Evolutionary conservation across 2,797 vertebrate genomes (phyloP).

Genomic region (Liparis tanakae): DNA sequence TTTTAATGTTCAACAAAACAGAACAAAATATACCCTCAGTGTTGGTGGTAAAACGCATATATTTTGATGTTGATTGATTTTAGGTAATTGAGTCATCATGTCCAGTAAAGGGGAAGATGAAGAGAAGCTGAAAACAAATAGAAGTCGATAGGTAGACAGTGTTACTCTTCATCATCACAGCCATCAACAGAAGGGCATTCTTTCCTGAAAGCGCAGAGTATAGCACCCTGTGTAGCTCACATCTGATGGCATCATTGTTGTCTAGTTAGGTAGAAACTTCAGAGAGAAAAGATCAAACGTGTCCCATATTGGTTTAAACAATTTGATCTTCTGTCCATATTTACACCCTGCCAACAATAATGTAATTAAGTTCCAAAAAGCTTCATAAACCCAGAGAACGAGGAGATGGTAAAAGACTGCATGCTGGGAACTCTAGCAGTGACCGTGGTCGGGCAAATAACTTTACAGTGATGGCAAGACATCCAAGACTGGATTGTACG

Average conservation of each 20-base stretch:
- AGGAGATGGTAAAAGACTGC: slow-evolving; percentile 43
- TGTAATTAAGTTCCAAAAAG: slow-evolving; percentile 11
- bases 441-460: slow-evolving; percentile 43
- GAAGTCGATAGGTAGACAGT: neutral
- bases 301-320: slow-evolving; percentile 13
- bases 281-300: slow-evolving; percentile 19
- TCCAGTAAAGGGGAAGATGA: slow-evolving; percentile 10
- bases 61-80: slow-evolving; percentile 9
- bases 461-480: slow-evolving; percentile 56
- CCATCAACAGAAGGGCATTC: neutral
- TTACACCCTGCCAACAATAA: slow-evolving; percentile 19
- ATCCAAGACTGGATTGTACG: slow-evolving; percentile 27
- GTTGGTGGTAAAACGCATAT: slow-evolving; percentile 3
- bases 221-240: neutral
- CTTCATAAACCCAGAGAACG: slow-evolving; percentile 28
- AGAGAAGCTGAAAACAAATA: slow-evolving; percentile 14
- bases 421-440: slow-evolving; percentile 54
- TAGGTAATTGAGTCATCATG: slow-evolving; percentile 17
- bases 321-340: slow-evolving; percentile 14
- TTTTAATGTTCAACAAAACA: slow-evolving; percentile 5
- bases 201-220: neutral
- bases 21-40: neutral
- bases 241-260: neutral
- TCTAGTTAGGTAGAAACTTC: slow-evolving; percentile 13
- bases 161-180: neutral